Evolutionary conservation across 1,140 invertebrate genomes (phyloP), one percentile per base, ranked within the genome.

Genomic region (Atopsyche davidsoni): DNA sequence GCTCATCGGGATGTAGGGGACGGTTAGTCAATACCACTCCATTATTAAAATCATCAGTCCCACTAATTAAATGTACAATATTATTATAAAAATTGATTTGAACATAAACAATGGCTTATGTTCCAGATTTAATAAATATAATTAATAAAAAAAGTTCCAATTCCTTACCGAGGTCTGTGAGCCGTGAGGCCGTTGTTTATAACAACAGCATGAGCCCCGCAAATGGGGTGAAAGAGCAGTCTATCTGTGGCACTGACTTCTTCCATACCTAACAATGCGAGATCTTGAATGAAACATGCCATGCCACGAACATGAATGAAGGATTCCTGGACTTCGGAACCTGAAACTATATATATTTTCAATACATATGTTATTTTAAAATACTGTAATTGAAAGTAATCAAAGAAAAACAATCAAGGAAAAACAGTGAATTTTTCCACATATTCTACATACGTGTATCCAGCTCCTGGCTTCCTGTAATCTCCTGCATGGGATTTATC

Each of bases 31-130:
- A 75, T 13, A 96, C 92, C n/a, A 97, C 91, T 3, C 91, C 93
- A 69, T 96, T 93, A 69, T 96, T 95, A 64, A 96, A 96, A 72
- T 94, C 91, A 69, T 95, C 90, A 51, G 86, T 78, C 53, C 91
- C 90, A 70, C 88, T 92, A 62, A 25, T 72, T 74, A 53, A 50
- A 61, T 46, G 14, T 58, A 46, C 31, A 9, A 6, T 35, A 4
- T 17, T 13, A 14, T 48, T 45, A 24, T 21, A 31, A 53, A n/a
- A n/a, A n/a, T n/a, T n/a, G n/a, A n/a, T n/a, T n/a, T n/a, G n/a
- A n/a, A n/a, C n/a, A n/a, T n/a, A n/a, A n/a, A n/a, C n/a, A n/a
- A n/a, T n/a, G n/a, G n/a, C n/a, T n/a, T n/a, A n/a, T n/a, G n/a
- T n/a, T n/a, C n/a, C n/a, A n/a, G n/a, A n/a, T n/a, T n/a, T n/a